Evolutionary conservation across 2,888 invertebrate species (phyloP), one percentile per base, ranked within the genome.

Genomic region (Troides helena): DNA sequence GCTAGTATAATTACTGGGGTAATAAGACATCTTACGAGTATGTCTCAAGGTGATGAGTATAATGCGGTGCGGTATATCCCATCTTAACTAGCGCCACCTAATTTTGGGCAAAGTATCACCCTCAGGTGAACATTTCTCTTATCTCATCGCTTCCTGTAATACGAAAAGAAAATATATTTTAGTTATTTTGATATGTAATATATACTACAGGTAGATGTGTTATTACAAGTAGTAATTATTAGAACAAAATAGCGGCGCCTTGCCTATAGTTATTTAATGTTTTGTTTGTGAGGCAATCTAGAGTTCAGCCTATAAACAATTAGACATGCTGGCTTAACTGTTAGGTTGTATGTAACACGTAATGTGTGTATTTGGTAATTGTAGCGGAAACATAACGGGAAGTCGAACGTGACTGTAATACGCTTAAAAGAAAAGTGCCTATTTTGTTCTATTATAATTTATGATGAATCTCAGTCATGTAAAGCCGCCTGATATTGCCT

Each of bases 341-440:
- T 72, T 74, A 71, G 70, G 70, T 66, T 73, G 76, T 76, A 70
- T 75, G 77, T 77, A 74, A 75, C 79, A 76, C 76, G 75, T 76
- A 76, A 77, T 76, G 75, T 75, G 74, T 74, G 78, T 79, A 84
- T 88, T 88, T 84, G 86, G 85, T 88, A 89, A 89, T 89, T 87
- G 85, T 84, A 82, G 82, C 81, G 80, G 84, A 83, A 87, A 87
- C 84, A 84, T 81, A 81, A 81, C 80, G 81, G 79, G 77, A 75
- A 69, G 78, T 68, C 76, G 83, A 75, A 84, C 87, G 87, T 88
- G 87, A 87, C 85, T 83, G 83, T 81, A 85, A 85, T 86, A 85
- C 82, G 78, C 77, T 81, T 76, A 73, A 80, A 82, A 82, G 79
- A 77, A 82, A 82, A 86, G 81, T 80, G 81, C 78, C 78, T 80